Base-by-base conservation (phyloP, 2,113 vertebrate species). In the Rhombomys opimus region DNA sequence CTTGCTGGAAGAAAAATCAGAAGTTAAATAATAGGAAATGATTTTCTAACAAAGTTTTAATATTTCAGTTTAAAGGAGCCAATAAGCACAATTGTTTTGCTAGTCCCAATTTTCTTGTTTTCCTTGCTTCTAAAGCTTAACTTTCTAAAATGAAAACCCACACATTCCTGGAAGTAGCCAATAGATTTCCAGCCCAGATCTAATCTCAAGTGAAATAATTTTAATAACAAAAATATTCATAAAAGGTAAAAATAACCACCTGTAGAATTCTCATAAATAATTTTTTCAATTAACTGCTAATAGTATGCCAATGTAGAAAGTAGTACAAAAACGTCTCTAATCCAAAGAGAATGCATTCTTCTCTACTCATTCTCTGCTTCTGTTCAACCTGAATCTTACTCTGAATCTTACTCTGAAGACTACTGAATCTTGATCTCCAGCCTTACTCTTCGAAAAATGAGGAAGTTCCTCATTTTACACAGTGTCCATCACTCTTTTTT, bases 1-100 rank as follows among this genome's bases (percentile, higher is more conserved):
- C 77, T 92, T 84, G 30, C 65, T 15, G 25, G n/a, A 96, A 80
- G 90, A 90, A 92, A 95, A 80, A 59, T 7, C 46, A 61, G 35
- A 95, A 93, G 87, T 35, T 97, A 96, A 96, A 96, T 96, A 93
- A 89, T 91, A 73, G 73, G 67, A 96, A 76, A 13, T 32, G 25
- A 96, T 93, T 96, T 61, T 73, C 80, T 50, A 93, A 90, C 78
- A 72, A 92, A 90, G 10, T 72, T 95, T 78, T 91, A 96, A 91
- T 70, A 41, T 93, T 95, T 89, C 72, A 82, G 27, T 91, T 96
- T 94, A 92, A 90, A 76, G 17, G 11, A 95, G 85, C 52, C 89
- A 88, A 75, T 72, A 96, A 92, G 25, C 10, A 72, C 20, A 57
- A 59, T 95, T 92, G n/a, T 91, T 73, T 93, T 94, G 81, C 63